These are phyloP conservation scores for Leucozona laternaria DNA, from an alignment of 2,888 invertebrate species.

Conservation along the genomic window DNA sequence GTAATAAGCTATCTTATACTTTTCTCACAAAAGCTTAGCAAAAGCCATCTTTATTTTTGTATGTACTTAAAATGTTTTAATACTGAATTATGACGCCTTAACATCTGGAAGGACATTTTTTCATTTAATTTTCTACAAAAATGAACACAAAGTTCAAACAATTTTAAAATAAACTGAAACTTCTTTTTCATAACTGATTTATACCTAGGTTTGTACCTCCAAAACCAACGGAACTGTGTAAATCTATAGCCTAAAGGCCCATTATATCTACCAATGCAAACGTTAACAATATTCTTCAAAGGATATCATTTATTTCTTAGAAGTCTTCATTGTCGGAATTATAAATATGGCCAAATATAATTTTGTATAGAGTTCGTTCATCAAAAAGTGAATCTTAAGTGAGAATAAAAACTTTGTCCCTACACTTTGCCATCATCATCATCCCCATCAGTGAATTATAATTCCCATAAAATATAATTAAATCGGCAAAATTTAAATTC, in stretches of 20 bases:
- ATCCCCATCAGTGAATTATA: background rate
- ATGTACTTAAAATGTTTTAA: too few relatives aligned
- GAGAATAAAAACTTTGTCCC: slow-evolving; percentile 4
- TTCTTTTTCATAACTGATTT: background rate
- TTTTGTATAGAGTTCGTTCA: slow-evolving; percentile 1
- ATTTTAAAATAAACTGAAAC: background rate
- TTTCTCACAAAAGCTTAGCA: too few relatives aligned
- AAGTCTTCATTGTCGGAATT: background rate
- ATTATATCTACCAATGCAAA: background rate
- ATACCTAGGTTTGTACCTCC: background rate
- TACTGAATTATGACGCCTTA: background rate
- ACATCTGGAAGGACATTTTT: background rate
- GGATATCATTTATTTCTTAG: background rate
- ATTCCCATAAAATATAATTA: slow-evolving; percentile 9
- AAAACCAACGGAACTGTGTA: background rate
- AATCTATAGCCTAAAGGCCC: background rate
- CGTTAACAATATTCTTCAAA: background rate
- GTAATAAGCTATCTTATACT: too few relatives aligned
- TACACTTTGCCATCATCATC: background rate
- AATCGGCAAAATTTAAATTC: slow-evolving; percentile 12
- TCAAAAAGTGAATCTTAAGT: slow-evolving; percentile 8
- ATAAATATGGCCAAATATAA: slow-evolving; percentile 1
- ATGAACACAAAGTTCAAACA: background rate
- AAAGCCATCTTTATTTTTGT: too few relatives aligned
- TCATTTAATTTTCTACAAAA: background rate